phyloP scores from a whole-genome alignment of 2,113 vertebrate species.

The Herpailurus yagouaroundi region DNA sequence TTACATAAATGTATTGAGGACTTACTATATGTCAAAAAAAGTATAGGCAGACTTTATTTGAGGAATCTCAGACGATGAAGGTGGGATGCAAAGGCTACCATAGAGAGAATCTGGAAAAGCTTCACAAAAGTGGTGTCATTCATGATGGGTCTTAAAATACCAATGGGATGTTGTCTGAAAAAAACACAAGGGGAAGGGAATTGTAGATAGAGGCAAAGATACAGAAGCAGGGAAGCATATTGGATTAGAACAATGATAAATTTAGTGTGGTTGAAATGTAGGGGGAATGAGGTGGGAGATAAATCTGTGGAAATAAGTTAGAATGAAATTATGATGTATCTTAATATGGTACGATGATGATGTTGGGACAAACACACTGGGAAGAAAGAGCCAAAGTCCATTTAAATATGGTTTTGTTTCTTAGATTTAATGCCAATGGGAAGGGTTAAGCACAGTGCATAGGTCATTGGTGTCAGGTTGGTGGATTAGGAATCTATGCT shows the following conservation, averaged over 20 bases:
- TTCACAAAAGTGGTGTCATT: background rate
- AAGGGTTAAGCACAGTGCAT: background rate
- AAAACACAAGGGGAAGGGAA: background rate
- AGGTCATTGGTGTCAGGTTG: background rate
- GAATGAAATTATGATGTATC: background rate
- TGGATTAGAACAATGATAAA: background rate
- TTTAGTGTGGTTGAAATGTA: background rate
- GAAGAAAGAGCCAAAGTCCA: background rate
- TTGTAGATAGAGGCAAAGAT: background rate
- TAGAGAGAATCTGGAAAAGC: background rate
- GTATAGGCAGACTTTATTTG: background rate
- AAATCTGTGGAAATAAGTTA: background rate
- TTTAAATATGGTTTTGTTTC: background rate
- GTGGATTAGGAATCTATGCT: background rate
- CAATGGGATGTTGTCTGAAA: background rate
- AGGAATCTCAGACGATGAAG: background rate
- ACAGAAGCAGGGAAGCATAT: background rate
- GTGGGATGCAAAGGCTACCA: background rate
- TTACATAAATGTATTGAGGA: background rate
- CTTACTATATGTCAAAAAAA: background rate
- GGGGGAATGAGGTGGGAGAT: background rate
- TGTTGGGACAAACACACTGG: background rate
- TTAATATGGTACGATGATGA: background rate
- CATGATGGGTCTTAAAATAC: background rate
- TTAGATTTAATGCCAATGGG: background rate